Evolutionary conservation across 2,113 vertebrate genomes (phyloP).

Genomic region (Tychaedon coryphoeus): DNA sequence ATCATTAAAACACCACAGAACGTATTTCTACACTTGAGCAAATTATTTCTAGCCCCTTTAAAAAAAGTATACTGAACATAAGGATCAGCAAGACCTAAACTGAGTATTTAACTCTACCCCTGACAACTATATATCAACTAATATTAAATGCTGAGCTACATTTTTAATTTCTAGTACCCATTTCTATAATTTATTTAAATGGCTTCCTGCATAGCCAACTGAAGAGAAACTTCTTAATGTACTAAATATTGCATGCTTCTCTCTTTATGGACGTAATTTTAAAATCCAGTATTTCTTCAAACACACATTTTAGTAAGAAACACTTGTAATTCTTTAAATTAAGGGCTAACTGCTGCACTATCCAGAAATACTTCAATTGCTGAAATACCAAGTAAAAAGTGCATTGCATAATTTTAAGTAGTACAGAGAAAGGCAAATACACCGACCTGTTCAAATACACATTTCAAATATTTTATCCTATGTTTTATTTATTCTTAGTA

Average conservation of each 20-base stretch:
- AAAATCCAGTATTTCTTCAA: not conserved
- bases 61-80: not conserved
- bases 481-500: not conserved
- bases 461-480: conserved; percentile 1
- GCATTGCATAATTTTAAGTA: not conserved
- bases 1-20: not conserved
- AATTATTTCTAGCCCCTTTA: not conserved
- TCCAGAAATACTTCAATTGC: not conserved
- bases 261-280: not conserved
- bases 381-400: not conserved
- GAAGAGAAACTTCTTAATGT: not conserved
- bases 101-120: not conserved
- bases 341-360: not conserved
- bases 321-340: not conserved
- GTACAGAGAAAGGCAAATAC: not conserved
- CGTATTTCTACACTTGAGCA: not conserved
- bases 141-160: not conserved
- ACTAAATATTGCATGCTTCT: not conserved
- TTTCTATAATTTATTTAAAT: not conserved
- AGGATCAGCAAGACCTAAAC: not conserved
- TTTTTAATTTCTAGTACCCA: not conserved
- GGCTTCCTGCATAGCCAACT: not conserved
- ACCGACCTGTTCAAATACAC: not conserved
- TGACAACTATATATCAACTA: not conserved
- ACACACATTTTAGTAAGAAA: not conserved